Percentiles rank a stretch among this genome's conserved stretches.
phyloP scores from a whole-genome alignment of 2,113 vertebrate species.

The Rallus limicola region DNA sequence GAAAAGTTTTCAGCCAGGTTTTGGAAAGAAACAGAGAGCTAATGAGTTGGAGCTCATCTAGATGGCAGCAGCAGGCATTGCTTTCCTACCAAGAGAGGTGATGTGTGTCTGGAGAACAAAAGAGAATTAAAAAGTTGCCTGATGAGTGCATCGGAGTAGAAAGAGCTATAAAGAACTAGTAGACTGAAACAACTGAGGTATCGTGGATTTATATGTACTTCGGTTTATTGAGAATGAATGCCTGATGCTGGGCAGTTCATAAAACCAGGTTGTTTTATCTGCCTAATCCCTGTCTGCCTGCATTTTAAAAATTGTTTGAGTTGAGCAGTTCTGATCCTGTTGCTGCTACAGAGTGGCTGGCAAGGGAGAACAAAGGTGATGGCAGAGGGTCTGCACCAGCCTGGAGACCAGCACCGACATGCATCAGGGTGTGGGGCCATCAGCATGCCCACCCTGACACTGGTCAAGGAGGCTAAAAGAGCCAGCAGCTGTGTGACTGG shows the following conservation, averaged over 20 bases:
- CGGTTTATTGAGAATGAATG: neutral
- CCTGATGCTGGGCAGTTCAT: neutral
- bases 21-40: neutral
- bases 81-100: neutral
- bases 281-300: neutral
- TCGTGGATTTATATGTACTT: neutral
- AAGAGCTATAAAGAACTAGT: neutral
- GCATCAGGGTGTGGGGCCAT: neutral
- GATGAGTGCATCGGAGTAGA: neutral
- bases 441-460: neutral
- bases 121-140: neutral
- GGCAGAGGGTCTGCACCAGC: neutral
- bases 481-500: neutral
- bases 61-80: constrained; percentile 32
- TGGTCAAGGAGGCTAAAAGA: neutral
- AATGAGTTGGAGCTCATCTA: constrained; percentile 29
- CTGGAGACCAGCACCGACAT: neutral
- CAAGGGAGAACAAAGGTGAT: neutral
- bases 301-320: neutral
- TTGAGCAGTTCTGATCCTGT: neutral
- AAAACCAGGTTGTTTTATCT: neutral
- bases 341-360: neutral
- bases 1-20: neutral
- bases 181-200: neutral
- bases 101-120: neutral